phyloP scores from a whole-genome alignment of 2,888 invertebrate species.

The Ophion obscuratus region DNA sequence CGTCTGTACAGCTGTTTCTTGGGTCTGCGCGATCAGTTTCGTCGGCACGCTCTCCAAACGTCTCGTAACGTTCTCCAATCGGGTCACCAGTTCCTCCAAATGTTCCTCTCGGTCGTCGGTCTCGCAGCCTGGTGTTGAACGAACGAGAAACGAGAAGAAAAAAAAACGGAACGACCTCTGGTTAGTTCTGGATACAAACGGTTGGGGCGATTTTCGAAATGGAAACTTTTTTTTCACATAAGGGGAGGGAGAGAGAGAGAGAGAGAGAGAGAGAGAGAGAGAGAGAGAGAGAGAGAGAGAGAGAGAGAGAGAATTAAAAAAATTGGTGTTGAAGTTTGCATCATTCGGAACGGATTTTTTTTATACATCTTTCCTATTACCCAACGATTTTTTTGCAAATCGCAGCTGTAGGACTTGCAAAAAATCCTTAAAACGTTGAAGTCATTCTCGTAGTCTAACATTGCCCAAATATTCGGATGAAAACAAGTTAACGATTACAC shows the following conservation, averaged over 20 bases:
- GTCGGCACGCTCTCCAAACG: slow-evolving; percentile 87
- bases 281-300: too few relatives aligned
- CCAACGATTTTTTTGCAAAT: too few relatives aligned
- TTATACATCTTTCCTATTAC: too few relatives aligned
- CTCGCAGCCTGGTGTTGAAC: slow-evolving; percentile 76
- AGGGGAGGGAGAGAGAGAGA: neutral
- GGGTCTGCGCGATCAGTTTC: slow-evolving; percentile 73
- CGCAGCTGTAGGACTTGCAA: too few relatives aligned
- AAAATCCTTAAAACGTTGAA: too few relatives aligned
- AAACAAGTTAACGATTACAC: too few relatives aligned
- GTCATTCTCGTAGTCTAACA: too few relatives aligned
- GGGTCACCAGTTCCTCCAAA: slow-evolving; percentile 89
- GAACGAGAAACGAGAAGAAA: neutral
- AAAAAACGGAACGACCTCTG: neutral
- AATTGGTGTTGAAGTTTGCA: too few relatives aligned
- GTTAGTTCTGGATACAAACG: neutral
- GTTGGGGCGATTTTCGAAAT: neutral
- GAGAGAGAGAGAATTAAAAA: too few relatives aligned
- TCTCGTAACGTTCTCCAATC: slow-evolving; percentile 90
- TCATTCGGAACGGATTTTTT: too few relatives aligned
- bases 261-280: neutral
- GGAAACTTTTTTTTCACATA: neutral
- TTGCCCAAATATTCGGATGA: too few relatives aligned
- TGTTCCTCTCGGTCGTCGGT: slow-evolving; percentile 83
- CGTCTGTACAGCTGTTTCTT: slow-evolving; percentile 79